Percentiles rank a stretch among this genome's conserved stretches.
These are phyloP conservation scores for Natator depressus DNA, from an alignment of 2,113 vertebrate genomes.

Conservation along the genomic window DNA sequence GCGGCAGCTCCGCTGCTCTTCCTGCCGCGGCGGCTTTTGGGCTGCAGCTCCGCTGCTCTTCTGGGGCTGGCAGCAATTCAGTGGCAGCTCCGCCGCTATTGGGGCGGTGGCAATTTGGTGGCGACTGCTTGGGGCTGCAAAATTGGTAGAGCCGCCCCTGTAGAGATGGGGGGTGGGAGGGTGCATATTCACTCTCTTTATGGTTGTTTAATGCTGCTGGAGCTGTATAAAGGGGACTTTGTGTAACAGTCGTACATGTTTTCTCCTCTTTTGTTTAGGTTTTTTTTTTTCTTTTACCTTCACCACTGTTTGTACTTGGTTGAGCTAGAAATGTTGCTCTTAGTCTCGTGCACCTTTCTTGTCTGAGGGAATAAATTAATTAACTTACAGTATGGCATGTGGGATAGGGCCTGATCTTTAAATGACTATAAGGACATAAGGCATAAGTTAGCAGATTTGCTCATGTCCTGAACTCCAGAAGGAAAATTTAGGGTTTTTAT, in stretches of 20 bases:
- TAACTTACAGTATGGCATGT: not conserved
- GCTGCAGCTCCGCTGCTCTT: too few relatives aligned
- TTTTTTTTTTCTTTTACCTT: not conserved
- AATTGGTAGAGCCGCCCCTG: too few relatives aligned
- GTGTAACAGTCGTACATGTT: not conserved
- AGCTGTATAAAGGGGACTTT: not conserved
- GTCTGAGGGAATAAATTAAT: not conserved
- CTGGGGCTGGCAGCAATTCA: too few relatives aligned
- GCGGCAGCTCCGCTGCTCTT: too few relatives aligned
- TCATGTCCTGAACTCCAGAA: constrained; percentile 22
- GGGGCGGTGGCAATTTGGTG: too few relatives aligned
- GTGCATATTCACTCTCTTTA: fast-evolving
- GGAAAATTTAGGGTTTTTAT: not conserved
- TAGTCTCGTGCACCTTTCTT: not conserved
- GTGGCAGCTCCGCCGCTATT: too few relatives aligned
- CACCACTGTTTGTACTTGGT: fast-evolving
- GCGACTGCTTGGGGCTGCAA: too few relatives aligned
- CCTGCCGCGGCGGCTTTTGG: too few relatives aligned
- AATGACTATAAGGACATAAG: not conserved
- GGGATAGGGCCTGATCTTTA: not conserved
- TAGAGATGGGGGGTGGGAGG: too few relatives aligned
- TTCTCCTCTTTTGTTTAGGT: not conserved
- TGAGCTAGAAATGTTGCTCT: not conserved
- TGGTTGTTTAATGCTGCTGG: too few relatives aligned
- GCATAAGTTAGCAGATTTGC: constrained; percentile 32